phyloP scores from a whole-genome alignment of 2,113 vertebrate species.

The Hemiprocne comata region DNA sequence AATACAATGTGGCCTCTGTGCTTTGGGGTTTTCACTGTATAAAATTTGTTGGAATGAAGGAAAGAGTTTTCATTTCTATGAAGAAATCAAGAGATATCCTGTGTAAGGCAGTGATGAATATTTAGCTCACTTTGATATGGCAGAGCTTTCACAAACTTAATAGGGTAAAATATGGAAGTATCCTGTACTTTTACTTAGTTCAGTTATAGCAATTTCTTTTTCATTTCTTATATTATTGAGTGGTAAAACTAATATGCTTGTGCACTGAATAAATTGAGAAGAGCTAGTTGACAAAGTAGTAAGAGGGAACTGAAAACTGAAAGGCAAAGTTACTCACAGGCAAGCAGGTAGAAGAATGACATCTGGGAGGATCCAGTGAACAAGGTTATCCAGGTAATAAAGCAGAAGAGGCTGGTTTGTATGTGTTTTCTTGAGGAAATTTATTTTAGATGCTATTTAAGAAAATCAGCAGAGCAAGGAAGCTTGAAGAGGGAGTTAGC shows the following conservation, averaged over 20 bases:
- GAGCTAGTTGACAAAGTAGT: neutral
- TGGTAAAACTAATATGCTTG: neutral
- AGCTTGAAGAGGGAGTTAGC: neutral
- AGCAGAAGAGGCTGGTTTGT: neutral
- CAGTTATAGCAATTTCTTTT: neutral
- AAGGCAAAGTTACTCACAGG: neutral
- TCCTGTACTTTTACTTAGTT: neutral
- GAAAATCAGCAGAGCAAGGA: neutral
- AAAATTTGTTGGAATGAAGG: conserved; percentile 28
- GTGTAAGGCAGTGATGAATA: neutral
- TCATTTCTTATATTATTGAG: neutral
- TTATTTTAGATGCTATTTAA: neutral
- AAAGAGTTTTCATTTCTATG: conserved; percentile 27
- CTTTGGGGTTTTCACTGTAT: neutral
- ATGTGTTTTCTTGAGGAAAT: neutral
- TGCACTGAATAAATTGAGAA: neutral
- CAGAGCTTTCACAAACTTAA: neutral
- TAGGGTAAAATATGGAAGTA: neutral
- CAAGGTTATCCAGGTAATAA: neutral
- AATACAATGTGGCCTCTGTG: conserved; percentile 1
- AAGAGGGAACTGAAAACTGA: neutral
- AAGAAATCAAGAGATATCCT: neutral
- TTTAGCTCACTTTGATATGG: neutral
- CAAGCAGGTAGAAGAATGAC: neutral
- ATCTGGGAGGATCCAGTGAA: neutral